Evolutionary conservation across 2,797 vertebrate species (phyloP).

Genomic region (Phrynocephalus guinanensis): DNA sequence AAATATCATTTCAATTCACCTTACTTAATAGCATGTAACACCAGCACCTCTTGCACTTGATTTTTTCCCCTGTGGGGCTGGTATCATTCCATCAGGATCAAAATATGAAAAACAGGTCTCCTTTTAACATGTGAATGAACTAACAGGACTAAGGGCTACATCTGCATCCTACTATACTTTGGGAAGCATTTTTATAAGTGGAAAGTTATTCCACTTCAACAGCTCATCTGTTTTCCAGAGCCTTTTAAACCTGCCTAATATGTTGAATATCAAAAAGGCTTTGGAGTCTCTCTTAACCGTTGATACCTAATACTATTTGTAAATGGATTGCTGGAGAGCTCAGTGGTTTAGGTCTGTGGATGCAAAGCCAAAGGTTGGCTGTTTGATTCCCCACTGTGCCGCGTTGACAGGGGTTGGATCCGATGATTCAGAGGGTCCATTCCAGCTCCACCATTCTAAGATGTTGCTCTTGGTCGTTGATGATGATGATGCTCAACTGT

Average conservation of each 20-base stretch:
- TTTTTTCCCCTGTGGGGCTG: slow-evolving; percentile 45
- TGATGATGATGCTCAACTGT: slow-evolving; percentile 46
- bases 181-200: slow-evolving; percentile 75
- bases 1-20: slow-evolving; percentile 67
- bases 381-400: too few relatives aligned
- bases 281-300: slow-evolving; percentile 74
- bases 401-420: too few relatives aligned
- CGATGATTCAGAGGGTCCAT: too few relatives aligned
- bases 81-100: slow-evolving; percentile 67
- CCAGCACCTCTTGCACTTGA: slow-evolving; percentile 18
- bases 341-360: too few relatives aligned
- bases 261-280: slow-evolving; percentile 63
- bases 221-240: slow-evolving; percentile 73
- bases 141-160: slow-evolving; percentile 74
- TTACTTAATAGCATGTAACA: slow-evolving; percentile 57
- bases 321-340: slow-evolving; percentile 50
- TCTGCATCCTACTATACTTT: slow-evolving; percentile 64
- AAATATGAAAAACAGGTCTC: slow-evolving; percentile 63
- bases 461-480: slow-evolving; percentile 5
- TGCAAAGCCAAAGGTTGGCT: too few relatives aligned
- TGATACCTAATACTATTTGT: slow-evolving; percentile 74
- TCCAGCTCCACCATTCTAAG: background rate
- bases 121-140: slow-evolving; percentile 74
- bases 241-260: slow-evolving; percentile 71
- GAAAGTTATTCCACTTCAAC: slow-evolving; percentile 73